Evolutionary conservation across 1,140 invertebrate species (phyloP), one percentile per base, ranked within the genome.

Genomic region (Bathynomus jamesi): DNA sequence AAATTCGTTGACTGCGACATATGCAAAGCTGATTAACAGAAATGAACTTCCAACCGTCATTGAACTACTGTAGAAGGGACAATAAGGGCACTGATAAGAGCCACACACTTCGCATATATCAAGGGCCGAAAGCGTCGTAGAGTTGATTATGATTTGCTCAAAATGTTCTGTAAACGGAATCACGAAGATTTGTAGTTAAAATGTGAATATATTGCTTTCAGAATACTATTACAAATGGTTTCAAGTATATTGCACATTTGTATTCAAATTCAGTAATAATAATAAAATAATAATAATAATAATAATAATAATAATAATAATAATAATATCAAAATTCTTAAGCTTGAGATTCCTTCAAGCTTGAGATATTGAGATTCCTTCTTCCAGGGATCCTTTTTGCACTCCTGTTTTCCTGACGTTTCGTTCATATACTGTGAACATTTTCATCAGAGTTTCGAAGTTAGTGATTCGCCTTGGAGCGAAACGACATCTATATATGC

Each of bases 91-190:
- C 78, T 88, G 87, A 77, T 86, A 88, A 0, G 86, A 87, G 0
- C 86, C 87, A 78, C 87, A 88, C 21, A 87, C 87, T 78, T 87
- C 85, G 79, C 87, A 89, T 53, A 89, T 86, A 77, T 85, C 85
- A 64, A 87, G 80, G 4, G 83, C 80, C 67, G 85, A 85, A 28
- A 88, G 79, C 29, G 83, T 81, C 31, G 84, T 84, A 0, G 85
- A 83, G 68, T 85, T 85, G 67, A 87, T 84, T 28, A 88, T 80
- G 1, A 82, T 80, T 62, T 85, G 84, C 69, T 86, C 84, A 80
- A 86, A 87, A 71, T 84, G 81, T 74, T 87, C 87, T 87, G 83
- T 4, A 24, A 53, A 29, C 25, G n/a, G n/a, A n/a, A n/a, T n/a
- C n/a, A n/a, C n/a, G n/a, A n/a, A n/a, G n/a, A n/a, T n/a, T n/a